phyloP scores from a whole-genome alignment of 1,140 invertebrate genomes.

The Leucophenga varia region DNA sequence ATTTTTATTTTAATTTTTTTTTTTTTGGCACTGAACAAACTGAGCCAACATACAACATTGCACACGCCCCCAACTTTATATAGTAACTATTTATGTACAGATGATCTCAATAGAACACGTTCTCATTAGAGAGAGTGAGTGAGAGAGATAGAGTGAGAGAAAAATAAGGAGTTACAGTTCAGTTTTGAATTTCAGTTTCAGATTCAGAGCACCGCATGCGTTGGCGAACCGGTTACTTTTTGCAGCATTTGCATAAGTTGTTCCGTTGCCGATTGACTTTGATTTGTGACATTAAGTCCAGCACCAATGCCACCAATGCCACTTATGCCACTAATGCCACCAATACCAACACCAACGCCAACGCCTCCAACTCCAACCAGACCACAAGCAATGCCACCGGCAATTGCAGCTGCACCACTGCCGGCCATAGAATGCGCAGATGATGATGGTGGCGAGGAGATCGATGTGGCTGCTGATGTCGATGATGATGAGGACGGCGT shows the following conservation, averaged over 20 bases:
- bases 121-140: no score
- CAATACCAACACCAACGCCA: constrained; percentile 21
- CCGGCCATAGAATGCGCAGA: constrained; percentile 12
- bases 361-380: constrained; percentile 13
- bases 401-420: constrained; percentile 4
- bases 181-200: constrained; percentile 6
- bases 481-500: constrained; percentile 43
- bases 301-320: constrained; percentile 10
- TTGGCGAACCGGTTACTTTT: constrained; percentile 43
- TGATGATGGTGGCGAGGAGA: constrained; percentile 45
- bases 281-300: constrained; percentile 1
- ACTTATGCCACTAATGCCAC: constrained; percentile 4
- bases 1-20: no score
- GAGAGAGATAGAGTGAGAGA: no score
- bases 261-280: constrained; percentile 44
- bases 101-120: no score
- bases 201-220: constrained; percentile 38
- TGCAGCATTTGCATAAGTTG: constrained; percentile 54
- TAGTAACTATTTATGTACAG: no score
- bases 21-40: constrained; percentile 5
- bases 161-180: no score
- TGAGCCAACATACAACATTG: no score
- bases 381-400: neutral
- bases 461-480: constrained; percentile 45
- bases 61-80: no score